Percentiles rank a stretch among this genome's conserved stretches.
Conservation (phyloP, 2,797 vertebrate genomes). For the Hephaestus fuliginosus region DNA sequence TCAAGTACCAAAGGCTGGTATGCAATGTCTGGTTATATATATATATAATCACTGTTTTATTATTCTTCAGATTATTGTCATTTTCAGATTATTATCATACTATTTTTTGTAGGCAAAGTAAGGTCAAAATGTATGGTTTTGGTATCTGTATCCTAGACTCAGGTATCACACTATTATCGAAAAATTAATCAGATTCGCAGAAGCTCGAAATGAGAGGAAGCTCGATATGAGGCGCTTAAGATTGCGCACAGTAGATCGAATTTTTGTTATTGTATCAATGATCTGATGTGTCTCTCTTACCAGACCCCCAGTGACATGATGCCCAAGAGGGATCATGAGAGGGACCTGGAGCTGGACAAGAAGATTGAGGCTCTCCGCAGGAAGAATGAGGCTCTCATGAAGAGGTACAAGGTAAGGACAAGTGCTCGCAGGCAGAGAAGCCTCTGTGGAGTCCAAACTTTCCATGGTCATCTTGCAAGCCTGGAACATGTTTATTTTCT, state of each 20-base stretch:
- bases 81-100: too few species aligned
- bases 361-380: conserved; percentile 94
- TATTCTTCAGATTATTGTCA: neutral
- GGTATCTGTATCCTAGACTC: neutral
- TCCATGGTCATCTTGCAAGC: neutral
- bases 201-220: neutral
- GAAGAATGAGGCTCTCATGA: conserved; percentile 95
- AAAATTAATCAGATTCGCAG: neutral
- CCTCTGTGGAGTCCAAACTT: neutral
- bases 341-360: conserved; percentile 94
- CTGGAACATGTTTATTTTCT: neutral
- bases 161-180: neutral
- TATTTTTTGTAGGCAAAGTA: neutral
- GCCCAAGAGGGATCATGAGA: conserved; percentile 90
- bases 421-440: conserved; percentile 2
- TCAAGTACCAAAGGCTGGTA: neutral
- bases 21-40: neutral
- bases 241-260: neutral
- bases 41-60: neutral
- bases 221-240: neutral
- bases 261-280: conserved; percentile 1
- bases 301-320: conserved; percentile 82
- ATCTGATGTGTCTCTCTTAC: conserved; percentile 28
- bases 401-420: conserved; percentile 92
- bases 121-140: neutral